Conservation (phyloP, 2,797 vertebrate species). For the Psittacula echo region DNA sequence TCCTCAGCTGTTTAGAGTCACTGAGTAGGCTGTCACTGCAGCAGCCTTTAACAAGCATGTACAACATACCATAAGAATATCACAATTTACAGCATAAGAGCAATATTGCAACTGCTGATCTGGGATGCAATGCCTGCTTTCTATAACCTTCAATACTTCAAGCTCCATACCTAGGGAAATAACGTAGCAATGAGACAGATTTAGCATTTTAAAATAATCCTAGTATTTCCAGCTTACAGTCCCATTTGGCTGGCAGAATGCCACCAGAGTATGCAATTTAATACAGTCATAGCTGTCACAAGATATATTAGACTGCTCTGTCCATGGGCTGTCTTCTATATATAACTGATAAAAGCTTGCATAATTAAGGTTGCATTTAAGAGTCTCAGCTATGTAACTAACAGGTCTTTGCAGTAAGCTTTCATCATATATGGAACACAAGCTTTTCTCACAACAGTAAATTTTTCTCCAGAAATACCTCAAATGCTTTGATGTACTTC, state of each 20-base stretch:
- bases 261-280: constrained; percentile 43
- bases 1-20: not conserved
- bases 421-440: constrained; percentile 15
- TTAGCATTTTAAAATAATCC: constrained; percentile 23
- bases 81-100: not conserved
- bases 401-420: not conserved
- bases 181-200: not conserved
- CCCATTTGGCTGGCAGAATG: constrained; percentile 26
- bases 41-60: not conserved
- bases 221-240: constrained; percentile 18
- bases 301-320: constrained; percentile 33
- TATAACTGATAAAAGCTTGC: constrained; percentile 57
- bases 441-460: not conserved
- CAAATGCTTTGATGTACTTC: not conserved
- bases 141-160: not conserved
- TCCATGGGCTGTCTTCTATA: constrained; percentile 42
- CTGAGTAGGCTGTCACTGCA: not conserved
- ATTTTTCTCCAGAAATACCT: not conserved
- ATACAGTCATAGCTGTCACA: constrained; percentile 51
- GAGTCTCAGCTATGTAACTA: constrained; percentile 22
- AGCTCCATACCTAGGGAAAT: not conserved
- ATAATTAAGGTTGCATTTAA: constrained; percentile 57
- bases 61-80: not conserved
- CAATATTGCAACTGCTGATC: not conserved
- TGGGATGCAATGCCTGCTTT: not conserved